Base-by-base conservation (phyloP, 2,888 invertebrate genomes). In the Crocallis elinguaria region DNA sequence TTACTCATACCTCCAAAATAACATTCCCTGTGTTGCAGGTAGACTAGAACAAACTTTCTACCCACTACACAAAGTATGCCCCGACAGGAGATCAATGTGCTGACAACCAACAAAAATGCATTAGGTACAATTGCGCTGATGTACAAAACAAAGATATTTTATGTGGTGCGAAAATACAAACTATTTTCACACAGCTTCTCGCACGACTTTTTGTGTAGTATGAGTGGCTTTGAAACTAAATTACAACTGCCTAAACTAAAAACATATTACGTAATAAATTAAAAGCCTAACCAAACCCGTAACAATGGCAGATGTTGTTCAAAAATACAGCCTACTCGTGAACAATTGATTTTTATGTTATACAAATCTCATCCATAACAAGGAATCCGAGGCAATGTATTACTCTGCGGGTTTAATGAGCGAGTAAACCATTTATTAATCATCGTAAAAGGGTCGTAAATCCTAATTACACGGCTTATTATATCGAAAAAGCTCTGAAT, bases 401-500 rank as follows among this genome's bases (percentile, higher is more conserved):
- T 76, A 75, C 75, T 67, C 64, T 64, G 8, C 38, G 13, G 61
- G 63, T 77, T 76, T 80, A 84, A 84, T 82, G 82, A 82, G 75
- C 67, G 57, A 61, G 61, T 64, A 58, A 58, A 69, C 69, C 74
- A 49, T 77, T 84, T 87, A 60, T 62, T 85, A 84, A 85, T 87
- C 85, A 84, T 86, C 77, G 77, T 79, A 81, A 86, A 82, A 78
- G 79, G 74, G 66, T 75, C 76, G 84, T 88, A 87, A 88, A 88
- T 88, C 78, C 82, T 85, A 85, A 87, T 88, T 87, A 87, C 81
- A 82, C 64, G 75, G 80, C 87, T 86, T 88, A 87, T 88, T 87
- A 88, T 86, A 86, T 86, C 80, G 74, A 84, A 77, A 79, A 77
- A 68, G 73, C 72, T 71, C 68, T 66, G 73, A 62, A 69, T 67